These are phyloP conservation scores for Sussaba pulchella DNA, from an alignment of 2,888 invertebrate genomes.

Conservation along the genomic window DNA sequence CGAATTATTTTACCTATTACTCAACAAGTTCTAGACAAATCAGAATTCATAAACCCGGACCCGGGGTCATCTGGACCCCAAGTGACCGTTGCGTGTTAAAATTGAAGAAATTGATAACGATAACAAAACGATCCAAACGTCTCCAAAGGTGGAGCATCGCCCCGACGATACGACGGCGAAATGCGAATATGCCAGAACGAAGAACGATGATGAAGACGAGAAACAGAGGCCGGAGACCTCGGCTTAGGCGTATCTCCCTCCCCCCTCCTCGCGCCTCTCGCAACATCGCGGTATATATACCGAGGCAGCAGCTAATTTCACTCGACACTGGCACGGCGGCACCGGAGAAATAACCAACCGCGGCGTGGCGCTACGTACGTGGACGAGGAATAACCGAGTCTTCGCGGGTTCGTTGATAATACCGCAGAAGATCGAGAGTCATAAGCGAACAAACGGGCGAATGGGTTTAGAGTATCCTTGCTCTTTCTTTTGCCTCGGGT, in stretches of 20 bases:
- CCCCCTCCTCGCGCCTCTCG: constrained; percentile 10
- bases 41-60: too few relatives aligned
- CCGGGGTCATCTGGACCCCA: too few relatives aligned
- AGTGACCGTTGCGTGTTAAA: too few relatives aligned
- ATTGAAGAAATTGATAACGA: constrained; percentile 18
- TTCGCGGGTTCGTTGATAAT: constrained; percentile 8
- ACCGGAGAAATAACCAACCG: not conserved
- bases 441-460: constrained; percentile 41
- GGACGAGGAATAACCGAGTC: too few relatives aligned
- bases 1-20: too few relatives aligned
- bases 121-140: not conserved
- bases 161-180: not conserved
- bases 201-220: constrained; percentile 21
- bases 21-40: too few relatives aligned
- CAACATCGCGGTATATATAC: not conserved
- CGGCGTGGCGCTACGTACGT: too few relatives aligned
- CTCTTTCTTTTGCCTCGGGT: constrained; percentile 48
- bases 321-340: constrained; percentile 2
- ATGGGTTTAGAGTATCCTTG: constrained; percentile 28
- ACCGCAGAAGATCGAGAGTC: constrained; percentile 26
- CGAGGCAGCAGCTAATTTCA: constrained; percentile 19
- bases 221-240: constrained; percentile 22
- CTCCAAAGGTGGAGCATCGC: not conserved
- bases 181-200: not conserved
- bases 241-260: constrained; percentile 17